phyloP scores from a whole-genome alignment of 2,888 invertebrate species.

The Diploptera punctata region DNA sequence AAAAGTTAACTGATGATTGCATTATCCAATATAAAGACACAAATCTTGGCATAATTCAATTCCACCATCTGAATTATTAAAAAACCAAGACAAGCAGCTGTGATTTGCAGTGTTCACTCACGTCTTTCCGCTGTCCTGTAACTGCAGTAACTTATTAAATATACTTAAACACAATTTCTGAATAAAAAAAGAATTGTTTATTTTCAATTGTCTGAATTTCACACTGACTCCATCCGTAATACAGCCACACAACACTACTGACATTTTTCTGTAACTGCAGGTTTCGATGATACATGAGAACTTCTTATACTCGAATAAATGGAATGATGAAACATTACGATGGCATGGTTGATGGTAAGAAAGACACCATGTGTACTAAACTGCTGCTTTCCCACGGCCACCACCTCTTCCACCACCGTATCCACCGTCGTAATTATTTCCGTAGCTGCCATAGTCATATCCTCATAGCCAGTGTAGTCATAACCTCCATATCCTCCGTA shows the following conservation, averaged over 20 bases:
- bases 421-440: slow-evolving; percentile 73
- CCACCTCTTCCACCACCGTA: slow-evolving; percentile 85
- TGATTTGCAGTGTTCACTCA: background rate
- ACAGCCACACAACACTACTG: slow-evolving; percentile 20
- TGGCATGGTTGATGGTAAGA: slow-evolving; percentile 33
- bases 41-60: background rate
- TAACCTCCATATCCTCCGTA: slow-evolving; percentile 75
- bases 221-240: slow-evolving; percentile 12
- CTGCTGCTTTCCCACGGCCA: slow-evolving; percentile 74
- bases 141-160: background rate
- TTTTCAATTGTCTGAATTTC: background rate
- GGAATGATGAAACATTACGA: slow-evolving; percentile 37
- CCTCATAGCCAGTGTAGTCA: slow-evolving; percentile 81
- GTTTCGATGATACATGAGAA: slow-evolving; percentile 8
- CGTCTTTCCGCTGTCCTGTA: background rate
- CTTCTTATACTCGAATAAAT: slow-evolving; percentile 14
- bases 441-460: slow-evolving; percentile 79
- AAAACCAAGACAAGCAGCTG: background rate
- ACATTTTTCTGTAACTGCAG: slow-evolving; percentile 18
- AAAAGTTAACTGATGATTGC: slow-evolving; percentile 2
- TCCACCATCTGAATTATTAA: background rate
- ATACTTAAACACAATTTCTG: slow-evolving; percentile 9
- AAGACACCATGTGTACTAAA: slow-evolving; percentile 38
- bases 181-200: slow-evolving; percentile 1
- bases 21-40: background rate